phyloP scores from a whole-genome alignment of 2,888 invertebrate genomes.

The Physocephala rufipes region DNA sequence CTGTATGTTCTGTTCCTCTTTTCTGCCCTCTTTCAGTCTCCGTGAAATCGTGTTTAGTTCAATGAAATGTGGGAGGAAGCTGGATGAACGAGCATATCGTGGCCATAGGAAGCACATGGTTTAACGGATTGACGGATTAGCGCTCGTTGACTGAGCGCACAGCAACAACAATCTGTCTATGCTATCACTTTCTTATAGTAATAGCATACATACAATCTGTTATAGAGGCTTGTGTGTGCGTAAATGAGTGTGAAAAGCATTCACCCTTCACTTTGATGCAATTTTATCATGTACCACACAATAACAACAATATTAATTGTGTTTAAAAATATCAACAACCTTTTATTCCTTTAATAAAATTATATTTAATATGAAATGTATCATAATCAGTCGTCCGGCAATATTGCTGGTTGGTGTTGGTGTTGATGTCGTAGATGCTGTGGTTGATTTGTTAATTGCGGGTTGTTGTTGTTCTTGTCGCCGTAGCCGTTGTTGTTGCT shows the following conservation, averaged over 20 bases:
- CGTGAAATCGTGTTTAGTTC: background rate
- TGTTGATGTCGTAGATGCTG: background rate
- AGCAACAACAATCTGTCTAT: background rate
- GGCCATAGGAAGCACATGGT: background rate
- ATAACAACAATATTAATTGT: background rate
- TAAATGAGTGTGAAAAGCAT: background rate
- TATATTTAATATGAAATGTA: constrained; percentile 15
- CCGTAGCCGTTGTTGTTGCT: background rate
- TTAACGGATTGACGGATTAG: constrained; percentile 10
- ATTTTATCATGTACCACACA: no score
- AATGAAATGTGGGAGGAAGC: constrained; percentile 13
- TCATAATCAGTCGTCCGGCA: constrained; percentile 16
- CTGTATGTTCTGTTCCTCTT: no score
- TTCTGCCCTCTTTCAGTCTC: no score
- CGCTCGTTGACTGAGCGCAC: background rate
- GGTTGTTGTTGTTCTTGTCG: background rate
- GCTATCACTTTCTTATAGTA: constrained; percentile 5
- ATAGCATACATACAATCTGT: background rate
- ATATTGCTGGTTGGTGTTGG: background rate
- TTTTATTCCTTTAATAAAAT: background rate
- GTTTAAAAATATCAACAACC: background rate
- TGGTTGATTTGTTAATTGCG: background rate
- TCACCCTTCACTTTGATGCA: constrained; percentile 1
- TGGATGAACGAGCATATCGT: background rate
- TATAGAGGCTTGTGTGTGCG: background rate